Evolutionary conservation across 37 sponge, comb jelly and placozoan genomes (phyloP).

Genomic region (Haliclona indistincta): DNA sequence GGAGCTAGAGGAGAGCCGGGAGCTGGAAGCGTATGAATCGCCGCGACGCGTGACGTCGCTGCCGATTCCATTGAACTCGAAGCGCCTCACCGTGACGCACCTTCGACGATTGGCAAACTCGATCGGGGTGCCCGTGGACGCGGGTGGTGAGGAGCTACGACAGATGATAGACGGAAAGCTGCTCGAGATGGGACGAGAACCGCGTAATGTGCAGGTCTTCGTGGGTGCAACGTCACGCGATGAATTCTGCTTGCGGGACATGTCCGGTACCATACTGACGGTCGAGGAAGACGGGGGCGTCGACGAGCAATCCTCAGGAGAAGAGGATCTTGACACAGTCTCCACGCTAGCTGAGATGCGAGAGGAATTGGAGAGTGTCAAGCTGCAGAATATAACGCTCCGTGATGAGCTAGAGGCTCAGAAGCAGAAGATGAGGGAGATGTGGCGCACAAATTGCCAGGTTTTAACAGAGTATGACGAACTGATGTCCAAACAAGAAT

Average conservation of each 20-base stretch:
- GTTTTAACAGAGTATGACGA: slow-evolving; percentile 4
- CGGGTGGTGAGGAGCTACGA: neutral
- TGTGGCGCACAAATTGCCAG: slow-evolving; percentile 19
- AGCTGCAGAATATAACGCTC: neutral
- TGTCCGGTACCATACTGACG: too few relatives aligned
- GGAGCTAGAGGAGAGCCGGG: too few relatives aligned
- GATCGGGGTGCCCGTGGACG: neutral
- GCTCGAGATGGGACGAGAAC: neutral
- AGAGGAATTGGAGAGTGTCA: neutral
- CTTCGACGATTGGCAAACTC: neutral
- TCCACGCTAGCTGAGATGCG: neutral
- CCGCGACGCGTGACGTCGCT: too few relatives aligned
- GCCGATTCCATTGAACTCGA: slow-evolving; percentile 24
- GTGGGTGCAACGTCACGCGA: neutral
- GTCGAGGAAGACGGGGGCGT: too few relatives aligned
- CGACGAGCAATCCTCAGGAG: too few relatives aligned
- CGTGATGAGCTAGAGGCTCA: neutral
- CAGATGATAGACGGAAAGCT: slow-evolving; percentile 20
- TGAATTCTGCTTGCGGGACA: too few relatives aligned
- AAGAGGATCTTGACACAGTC: too few relatives aligned
- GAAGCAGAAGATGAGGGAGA: neutral
- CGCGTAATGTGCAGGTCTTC: slow-evolving; percentile 10
- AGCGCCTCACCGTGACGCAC: slow-evolving; percentile 1
- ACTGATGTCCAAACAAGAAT: neutral
- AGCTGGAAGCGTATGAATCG: too few relatives aligned